Conservation (phyloP, 2,888 invertebrate genomes). For the Mythimna vitellina region DNA sequence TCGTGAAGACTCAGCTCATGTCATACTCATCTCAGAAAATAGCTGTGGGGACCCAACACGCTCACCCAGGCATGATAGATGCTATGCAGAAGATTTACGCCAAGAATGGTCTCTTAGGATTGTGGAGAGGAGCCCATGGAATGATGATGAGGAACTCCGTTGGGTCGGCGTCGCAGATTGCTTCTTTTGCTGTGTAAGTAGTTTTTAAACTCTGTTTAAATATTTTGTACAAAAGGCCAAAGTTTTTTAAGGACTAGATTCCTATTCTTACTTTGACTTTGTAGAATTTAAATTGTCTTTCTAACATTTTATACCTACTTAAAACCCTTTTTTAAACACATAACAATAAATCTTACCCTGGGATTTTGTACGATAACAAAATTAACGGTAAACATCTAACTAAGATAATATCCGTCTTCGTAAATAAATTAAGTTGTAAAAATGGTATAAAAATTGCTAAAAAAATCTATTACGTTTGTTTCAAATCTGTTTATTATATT, state of each 20-base stretch:
- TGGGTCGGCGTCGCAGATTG: constrained; percentile 96
- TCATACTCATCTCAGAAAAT: constrained; percentile 94
- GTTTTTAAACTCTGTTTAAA: background rate
- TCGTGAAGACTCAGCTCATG: constrained; percentile 97
- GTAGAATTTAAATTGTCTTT: too few species aligned
- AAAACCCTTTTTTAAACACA: too few species aligned
- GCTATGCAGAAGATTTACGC: constrained; percentile 92
- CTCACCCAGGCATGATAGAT: constrained; percentile 92
- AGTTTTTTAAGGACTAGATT: background rate
- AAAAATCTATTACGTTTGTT: too few species aligned
- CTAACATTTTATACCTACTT: too few species aligned
- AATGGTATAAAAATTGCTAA: too few species aligned
- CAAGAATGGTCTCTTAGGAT: constrained; percentile 88
- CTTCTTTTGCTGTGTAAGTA: constrained; percentile 92
- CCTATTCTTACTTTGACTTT: background rate
- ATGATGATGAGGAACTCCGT: constrained; percentile 94
- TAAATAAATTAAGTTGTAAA: too few species aligned
- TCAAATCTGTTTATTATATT: too few species aligned
- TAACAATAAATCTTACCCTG: too few species aligned
- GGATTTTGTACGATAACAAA: too few species aligned
- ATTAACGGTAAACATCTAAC: too few species aligned
- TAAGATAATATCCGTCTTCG: too few species aligned
- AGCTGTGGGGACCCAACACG: constrained; percentile 97
- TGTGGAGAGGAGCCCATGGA: constrained; percentile 94
- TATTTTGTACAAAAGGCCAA: background rate